Evolutionary conservation across 1,140 invertebrate genomes (phyloP).

Genomic region (Sweltsa coloradensis): DNA sequence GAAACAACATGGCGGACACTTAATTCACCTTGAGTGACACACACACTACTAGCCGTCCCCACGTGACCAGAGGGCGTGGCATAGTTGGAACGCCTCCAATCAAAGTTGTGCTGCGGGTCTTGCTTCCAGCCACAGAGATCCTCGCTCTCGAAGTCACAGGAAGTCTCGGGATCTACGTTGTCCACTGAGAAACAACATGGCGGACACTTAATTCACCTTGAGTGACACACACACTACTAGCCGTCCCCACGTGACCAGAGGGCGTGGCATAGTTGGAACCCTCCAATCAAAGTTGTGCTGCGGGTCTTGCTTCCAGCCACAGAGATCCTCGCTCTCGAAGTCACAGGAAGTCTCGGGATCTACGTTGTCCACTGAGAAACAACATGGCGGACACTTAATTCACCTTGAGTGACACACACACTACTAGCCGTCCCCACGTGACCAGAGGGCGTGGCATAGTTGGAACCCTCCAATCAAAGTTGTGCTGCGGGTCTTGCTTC

Average conservation of each 20-base stretch:
- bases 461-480: slow-evolving; percentile 62
- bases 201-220: no score
- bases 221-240: no score
- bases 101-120: slow-evolving; percentile 58
- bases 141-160: slow-evolving; percentile 56
- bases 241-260: slow-evolving; percentile 50
- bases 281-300: slow-evolving; percentile 66
- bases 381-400: no score
- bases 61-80: slow-evolving; percentile 50
- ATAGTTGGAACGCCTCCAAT: slow-evolving; percentile 53
- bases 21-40: no score
- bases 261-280: slow-evolving; percentile 47
- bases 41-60: no score
- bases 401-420: no score
- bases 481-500: slow-evolving; percentile 54
- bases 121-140: slow-evolving; percentile 63
- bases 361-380: slow-evolving; percentile 25
- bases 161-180: slow-evolving; percentile 25
- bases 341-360: slow-evolving; percentile 41
- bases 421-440: slow-evolving; percentile 54
- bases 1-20: no score
- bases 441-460: slow-evolving; percentile 48
- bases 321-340: slow-evolving; percentile 53
- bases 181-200: slow-evolving; percentile 25
- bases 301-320: slow-evolving; percentile 61